Evolutionary conservation across 1,140 invertebrate genomes (phyloP), one percentile per base, ranked within the genome.

Genomic region (Pseudomyrmex cubaensis): DNA sequence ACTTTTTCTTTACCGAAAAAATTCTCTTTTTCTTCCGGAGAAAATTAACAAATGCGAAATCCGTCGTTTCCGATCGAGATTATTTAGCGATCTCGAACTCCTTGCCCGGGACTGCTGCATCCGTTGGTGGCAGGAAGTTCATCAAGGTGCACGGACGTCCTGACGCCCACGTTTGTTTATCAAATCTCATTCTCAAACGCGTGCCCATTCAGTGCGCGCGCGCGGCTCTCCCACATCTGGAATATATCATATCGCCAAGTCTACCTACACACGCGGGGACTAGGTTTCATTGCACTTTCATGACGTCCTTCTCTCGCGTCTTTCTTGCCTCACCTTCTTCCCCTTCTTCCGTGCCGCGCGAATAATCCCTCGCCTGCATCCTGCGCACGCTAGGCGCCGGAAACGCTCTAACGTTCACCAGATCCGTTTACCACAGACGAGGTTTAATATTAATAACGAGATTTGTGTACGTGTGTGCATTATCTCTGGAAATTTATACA

Each of bases 181-280:
- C 62, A 77, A 76, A 77, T 56, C 62, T 77, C 75, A 77, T 77
- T 77, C 75, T 67, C 75, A 50, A 77, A 50, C 75, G 62, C 13
- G 35, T 35, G 17, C 25, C 17, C 75, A 77, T 77, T 77, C 75
- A 77, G 12, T 35, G 5, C 0, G 62, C 4, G 57, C 57, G 9
- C 20, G 4, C 10, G 20, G 75, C 63, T 46, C 50, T 20, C 20
- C 63, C 75, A 67, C 75, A 77, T 72, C 69, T 72, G 25, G 25
- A n/a, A 44, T 57, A 52, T 67, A 77, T 46, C 75, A 56, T 56
- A 67, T 77, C 75, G 52, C 50, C n/a, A 25, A 75, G n/a, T n/a
- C 54, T 67, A 56, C 75, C 63, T 77, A 77, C 62, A 56, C 62
- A 17, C 63, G 35, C 35, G 35, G 44, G 5, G 44, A 5, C 63